Evolutionary conservation across 2,888 invertebrate species (phyloP), one percentile per base, ranked within the genome.

Genomic region (Dascillus cervinus): DNA sequence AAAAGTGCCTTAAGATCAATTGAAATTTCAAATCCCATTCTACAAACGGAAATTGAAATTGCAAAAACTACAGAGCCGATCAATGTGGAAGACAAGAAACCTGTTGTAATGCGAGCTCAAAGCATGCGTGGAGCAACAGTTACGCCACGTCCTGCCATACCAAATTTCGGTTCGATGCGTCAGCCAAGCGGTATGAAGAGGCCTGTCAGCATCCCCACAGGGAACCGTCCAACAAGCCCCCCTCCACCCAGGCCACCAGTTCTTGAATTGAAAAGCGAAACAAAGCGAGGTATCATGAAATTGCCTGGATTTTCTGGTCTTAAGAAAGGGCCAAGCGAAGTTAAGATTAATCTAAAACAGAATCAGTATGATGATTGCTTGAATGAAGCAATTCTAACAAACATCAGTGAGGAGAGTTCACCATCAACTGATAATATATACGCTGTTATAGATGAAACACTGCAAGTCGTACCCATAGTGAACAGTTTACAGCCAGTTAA

Each of bases 11-110:
- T 90, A 29, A 72, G 85, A 27, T 81, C 76, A 32, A 65, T 89
- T 28, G 82, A 87, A 58, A 90, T 91, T 50, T 90, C 90, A 0
- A 75, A 79, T 50, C 90, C 90, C 0, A 87, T 91, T 46, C 75
- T 79, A 1, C 82, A 83, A 53, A 73, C 72, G 33, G 72, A 76
- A 26, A 79, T 79, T 5, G 77, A 77, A 24, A 54, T 79, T 2
- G 66, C 77, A 0, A 66, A 71, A 4, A 70, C 69, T 8, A 70
- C 75, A 0, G n/a, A n/a, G n/a, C n/a, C n/a, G n/a, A 76, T 82
- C 0, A 69, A 71, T 23, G 63, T 65, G 2, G 76, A 76, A 8
- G 68, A 67, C 44, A 70, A 70, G 28, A 66, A 72, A 22, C 73
- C 71, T 26, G 75, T 78, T 8, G 78, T 87, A 0, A 78, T 80